These are phyloP conservation scores for Plotosus lineatus DNA, from an alignment of 2,113 vertebrate species.

Conservation along the genomic window DNA sequence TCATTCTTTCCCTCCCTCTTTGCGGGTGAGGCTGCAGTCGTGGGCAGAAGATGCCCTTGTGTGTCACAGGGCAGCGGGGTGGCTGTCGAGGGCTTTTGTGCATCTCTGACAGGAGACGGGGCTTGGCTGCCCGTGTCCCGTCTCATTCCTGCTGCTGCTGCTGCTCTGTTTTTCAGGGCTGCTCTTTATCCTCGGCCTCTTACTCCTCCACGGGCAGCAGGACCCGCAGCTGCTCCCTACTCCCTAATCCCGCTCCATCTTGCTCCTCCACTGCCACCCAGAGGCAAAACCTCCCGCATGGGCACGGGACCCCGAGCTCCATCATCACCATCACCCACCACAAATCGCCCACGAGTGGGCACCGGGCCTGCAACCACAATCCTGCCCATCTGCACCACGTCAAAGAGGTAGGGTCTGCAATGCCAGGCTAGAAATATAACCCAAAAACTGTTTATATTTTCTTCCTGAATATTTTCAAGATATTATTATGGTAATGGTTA, in stretches of 20 bases:
- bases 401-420: conserved; percentile 78
- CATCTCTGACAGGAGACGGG: conserved; percentile 43
- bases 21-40: conserved; percentile 33
- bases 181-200: conserved; percentile 67
- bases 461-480: no score
- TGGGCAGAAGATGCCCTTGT: conserved; percentile 56
- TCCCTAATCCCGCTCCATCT: conserved; percentile 71
- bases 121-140: conserved; percentile 43
- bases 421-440: not conserved
- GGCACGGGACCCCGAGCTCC: conserved; percentile 71
- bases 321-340: conserved; percentile 85
- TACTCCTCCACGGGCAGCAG: conserved; percentile 60
- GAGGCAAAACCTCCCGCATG: conserved; percentile 70
- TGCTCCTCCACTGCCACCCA: conserved; percentile 73
- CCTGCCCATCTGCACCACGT: conserved; percentile 82
- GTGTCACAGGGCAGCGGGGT: conserved; percentile 40
- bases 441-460: not conserved
- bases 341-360: conserved; percentile 82
- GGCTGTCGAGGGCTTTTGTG: conserved; percentile 45
- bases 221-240: conserved; percentile 82
- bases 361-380: conserved; percentile 77
- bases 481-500: not conserved
- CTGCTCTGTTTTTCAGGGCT: conserved; percentile 74
- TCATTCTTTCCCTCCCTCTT: conserved; percentile 20
- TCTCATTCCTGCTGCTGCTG: conserved; percentile 59